A percentile compares a stretch with the other conserved stretches of the same genome.
Conservation (phyloP, 1,140 invertebrate genomes). For the Limonius californicus region DNA sequence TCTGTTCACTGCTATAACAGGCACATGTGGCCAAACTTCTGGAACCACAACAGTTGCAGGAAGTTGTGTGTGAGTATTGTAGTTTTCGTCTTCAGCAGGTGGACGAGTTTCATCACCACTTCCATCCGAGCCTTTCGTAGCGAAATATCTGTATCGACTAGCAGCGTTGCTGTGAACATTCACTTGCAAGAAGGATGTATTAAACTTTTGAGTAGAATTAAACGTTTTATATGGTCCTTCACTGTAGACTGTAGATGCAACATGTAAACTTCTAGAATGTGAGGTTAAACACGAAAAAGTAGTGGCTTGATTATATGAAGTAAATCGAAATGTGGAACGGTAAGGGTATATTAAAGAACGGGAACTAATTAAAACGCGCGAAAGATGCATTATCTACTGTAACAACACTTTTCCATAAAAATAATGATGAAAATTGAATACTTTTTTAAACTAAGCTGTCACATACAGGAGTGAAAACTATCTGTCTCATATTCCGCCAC, state of each 20-base stretch:
- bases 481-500: too few relatives aligned
- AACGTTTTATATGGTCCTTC: not conserved
- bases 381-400: not conserved
- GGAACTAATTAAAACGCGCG: not conserved
- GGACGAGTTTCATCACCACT: constrained; percentile 39
- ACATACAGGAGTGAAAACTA: too few relatives aligned
- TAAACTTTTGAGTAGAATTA: not conserved
- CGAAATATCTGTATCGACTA: constrained; percentile 22
- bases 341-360: not conserved
- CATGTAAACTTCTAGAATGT: constrained; percentile 18
- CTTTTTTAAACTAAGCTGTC: too few relatives aligned
- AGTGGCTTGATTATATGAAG: not conserved
- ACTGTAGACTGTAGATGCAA: not conserved
- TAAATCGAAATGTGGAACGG: not conserved
- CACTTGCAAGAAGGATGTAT: not conserved
- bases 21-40: constrained; percentile 93
- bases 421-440: too few relatives aligned
- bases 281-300: constrained; percentile 4
- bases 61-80: constrained; percentile 55
- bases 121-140: constrained; percentile 33
- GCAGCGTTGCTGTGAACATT: not conserved
- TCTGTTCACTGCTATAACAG: constrained; percentile 88
- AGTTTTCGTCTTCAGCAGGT: constrained; percentile 39
- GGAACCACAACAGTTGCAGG: constrained; percentile 92
- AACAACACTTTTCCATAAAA: not conserved